Evolutionary conservation across 92 coral and sea anemone species (phyloP), one percentile per base, ranked within the genome.

Genomic region (Zoanthus solanderi): DNA sequence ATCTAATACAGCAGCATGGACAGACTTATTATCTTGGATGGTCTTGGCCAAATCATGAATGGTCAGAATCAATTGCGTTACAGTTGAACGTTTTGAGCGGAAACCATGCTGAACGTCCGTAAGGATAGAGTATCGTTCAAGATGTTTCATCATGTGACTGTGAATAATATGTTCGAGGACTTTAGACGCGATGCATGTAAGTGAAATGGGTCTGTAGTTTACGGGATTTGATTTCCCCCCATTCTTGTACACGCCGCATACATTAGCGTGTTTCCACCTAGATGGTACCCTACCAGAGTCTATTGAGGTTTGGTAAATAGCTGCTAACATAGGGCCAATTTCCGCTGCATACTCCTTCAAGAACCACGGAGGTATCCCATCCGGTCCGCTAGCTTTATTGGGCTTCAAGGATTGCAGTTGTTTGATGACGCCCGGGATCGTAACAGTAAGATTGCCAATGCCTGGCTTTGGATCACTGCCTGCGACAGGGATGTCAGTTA

Each of bases 111-210:
- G 94, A 2, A 14, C 50, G 76, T 89, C 90, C 54, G 78, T 60
- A 17, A 89, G 89, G 13, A 92, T 77, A 17, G 29, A 54, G 44
- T 92, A 29, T 18, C 9, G 72, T 47, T 46, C 84, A 18, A 87
- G 81, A 52, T 92, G 90, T 85, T 92, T 92, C 92, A 89, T 92
- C 31, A 92, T 53, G 54, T 82, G 92, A 65, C 90, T 88, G 66
- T 91, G 91, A 37, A 91, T 75, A 58, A 91, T 84, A 58, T 88
- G 91, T 79, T 90, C 84, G 3, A 91, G 87, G 9, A 88, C 75
- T 69, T 88, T 91, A 9, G 87, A 83, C 46, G 91, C 86, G 16
- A 91, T 84, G 47, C 88, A 85, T 29, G 87, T 86, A 9, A 89
- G 56, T 5, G 85, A 89, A 14, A 89, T 67, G 7, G 86, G 87